Percentiles rank a stretch among this genome's conserved stretches.
These are phyloP conservation scores for Mesembrinibis cayennensis DNA, from an alignment of 2,113 vertebrate species.

Conservation along the genomic window DNA sequence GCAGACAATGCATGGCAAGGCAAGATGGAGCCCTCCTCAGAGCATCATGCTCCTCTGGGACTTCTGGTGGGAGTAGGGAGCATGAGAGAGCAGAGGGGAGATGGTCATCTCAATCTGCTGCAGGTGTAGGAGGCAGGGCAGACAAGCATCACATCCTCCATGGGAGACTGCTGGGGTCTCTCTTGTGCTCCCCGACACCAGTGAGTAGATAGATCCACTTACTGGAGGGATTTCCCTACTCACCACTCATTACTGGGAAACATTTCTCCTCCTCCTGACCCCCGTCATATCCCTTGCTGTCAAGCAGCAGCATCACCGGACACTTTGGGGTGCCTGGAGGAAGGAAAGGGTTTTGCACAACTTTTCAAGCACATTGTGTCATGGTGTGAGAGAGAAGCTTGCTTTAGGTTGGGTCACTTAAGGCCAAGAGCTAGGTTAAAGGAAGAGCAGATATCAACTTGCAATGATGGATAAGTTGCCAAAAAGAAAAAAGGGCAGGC, in stretches of 20 bases:
- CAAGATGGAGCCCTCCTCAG: neutral
- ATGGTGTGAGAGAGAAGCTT: neutral
- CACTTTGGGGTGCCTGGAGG: neutral
- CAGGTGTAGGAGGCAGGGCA: neutral
- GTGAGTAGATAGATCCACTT: neutral
- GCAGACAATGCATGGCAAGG: neutral
- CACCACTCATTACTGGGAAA: neutral
- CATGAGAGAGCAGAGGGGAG: neutral
- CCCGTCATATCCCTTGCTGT: neutral
- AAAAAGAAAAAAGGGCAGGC: neutral
- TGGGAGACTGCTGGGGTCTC: neutral
- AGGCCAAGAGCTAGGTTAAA: neutral
- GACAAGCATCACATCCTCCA: neutral
- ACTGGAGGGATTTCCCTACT: neutral
- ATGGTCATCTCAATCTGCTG: neutral
- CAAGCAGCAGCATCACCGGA: neutral
- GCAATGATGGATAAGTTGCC: neutral
- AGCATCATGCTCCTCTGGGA: neutral
- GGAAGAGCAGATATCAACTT: neutral
- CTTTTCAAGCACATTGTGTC: neutral
- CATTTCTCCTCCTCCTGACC: neutral
- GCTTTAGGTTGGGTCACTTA: neutral
- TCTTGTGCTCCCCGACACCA: neutral
- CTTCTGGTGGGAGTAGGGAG: neutral
- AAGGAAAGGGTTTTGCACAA: neutral